phyloP scores from a whole-genome alignment of 2,888 invertebrate species.

The Corythucha ciliata region DNA sequence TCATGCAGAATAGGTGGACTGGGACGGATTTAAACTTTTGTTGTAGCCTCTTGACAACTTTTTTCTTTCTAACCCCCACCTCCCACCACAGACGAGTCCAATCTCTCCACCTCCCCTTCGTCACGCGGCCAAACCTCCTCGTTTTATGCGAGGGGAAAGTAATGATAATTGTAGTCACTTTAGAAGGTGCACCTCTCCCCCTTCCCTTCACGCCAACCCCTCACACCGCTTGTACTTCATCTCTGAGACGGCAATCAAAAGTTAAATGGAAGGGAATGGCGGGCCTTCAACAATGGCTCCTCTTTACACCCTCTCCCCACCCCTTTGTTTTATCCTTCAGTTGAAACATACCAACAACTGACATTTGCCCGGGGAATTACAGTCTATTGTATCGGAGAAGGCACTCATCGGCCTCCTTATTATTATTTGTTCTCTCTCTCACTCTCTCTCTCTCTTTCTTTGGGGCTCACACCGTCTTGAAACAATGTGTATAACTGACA shows the following conservation, averaged over 20 bases:
- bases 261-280: slow-evolving; percentile 25
- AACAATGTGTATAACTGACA: no score
- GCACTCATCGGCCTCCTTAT: no score
- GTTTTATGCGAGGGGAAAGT: slow-evolving; percentile 14
- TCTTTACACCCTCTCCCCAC: slow-evolving; percentile 1
- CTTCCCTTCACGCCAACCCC: background rate
- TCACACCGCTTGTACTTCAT: background rate
- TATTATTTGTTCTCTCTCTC: no score
- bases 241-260: slow-evolving; percentile 21
- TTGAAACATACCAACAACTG: slow-evolving; percentile 26
- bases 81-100: no score
- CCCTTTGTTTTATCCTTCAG: slow-evolving; percentile 25
- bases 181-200: slow-evolving; percentile 10
- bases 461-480: no score
- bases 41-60: slow-evolving; percentile 22
- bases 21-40: slow-evolving; percentile 28
- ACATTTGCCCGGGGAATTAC: slow-evolving; percentile 25
- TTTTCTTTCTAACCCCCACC: no score
- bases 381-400: slow-evolving; percentile 22
- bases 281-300: background rate
- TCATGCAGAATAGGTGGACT: slow-evolving; percentile 24
- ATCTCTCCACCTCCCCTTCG: no score
- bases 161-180: slow-evolving; percentile 27
- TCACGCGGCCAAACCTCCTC: no score
- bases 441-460: no score